Evolutionary conservation across 2,113 vertebrate genomes (phyloP).

Genomic region (Dipodomys merriami): DNA sequence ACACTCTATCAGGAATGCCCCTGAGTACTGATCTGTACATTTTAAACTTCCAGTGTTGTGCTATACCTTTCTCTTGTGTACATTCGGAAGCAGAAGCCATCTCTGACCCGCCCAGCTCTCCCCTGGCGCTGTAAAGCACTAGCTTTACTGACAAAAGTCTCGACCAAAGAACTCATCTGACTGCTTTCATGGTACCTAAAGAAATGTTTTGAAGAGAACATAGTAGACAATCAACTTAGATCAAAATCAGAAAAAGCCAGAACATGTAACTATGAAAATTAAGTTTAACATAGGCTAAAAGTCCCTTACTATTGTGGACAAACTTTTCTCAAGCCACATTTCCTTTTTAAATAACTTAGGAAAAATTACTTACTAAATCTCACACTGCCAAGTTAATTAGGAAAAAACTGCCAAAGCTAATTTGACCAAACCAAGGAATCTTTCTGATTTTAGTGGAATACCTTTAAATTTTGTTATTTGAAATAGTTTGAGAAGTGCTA

Average conservation of each 20-base stretch:
- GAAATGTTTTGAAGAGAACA: slow-evolving; percentile 50
- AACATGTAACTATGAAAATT: slow-evolving; percentile 16
- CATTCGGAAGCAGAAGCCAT: slow-evolving; percentile 96
- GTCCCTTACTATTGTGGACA: background rate
- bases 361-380: background rate
- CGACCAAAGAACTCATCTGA: slow-evolving; percentile 98
- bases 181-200: slow-evolving; percentile 97
- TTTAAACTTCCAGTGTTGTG: background rate
- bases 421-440: background rate
- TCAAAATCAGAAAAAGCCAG: background rate
- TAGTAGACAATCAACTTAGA: background rate
- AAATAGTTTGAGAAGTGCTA: background rate
- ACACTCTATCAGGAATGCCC: background rate
- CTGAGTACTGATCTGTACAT: no score
- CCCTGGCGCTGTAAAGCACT: slow-evolving; percentile 98
- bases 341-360: background rate
- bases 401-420: no score
- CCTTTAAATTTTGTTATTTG: background rate
- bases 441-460: background rate
- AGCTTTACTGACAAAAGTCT: slow-evolving; percentile 98
- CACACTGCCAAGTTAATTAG: background rate
- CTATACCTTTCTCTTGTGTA: slow-evolving; percentile 91
- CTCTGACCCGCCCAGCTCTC: slow-evolving; percentile 93
- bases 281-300: background rate
- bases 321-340: slow-evolving; percentile 18